phyloP scores from a whole-genome alignment of 2,113 vertebrate genomes.

The Pavo muticus region DNA sequence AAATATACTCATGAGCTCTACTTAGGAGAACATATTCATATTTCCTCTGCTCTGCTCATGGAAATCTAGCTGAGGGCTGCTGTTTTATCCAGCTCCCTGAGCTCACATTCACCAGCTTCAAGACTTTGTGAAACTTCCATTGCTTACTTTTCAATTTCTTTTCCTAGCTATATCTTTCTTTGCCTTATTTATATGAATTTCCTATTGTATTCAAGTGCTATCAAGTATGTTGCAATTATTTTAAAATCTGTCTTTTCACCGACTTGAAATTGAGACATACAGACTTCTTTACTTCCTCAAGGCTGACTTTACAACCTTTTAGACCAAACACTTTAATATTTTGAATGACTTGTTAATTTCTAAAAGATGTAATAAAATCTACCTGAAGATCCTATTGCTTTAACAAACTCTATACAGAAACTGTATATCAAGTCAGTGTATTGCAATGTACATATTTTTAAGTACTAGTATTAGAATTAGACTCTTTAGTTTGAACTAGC shows the following conservation, averaged over 20 bases:
- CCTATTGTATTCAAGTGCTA: not conserved
- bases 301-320: not conserved
- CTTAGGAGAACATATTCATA: not conserved
- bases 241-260: not conserved
- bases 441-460: not conserved
- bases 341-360: not conserved
- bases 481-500: not conserved
- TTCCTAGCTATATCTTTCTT: not conserved
- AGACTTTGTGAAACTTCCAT: not conserved
- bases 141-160: not conserved
- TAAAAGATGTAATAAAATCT: not conserved
- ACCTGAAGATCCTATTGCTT: not conserved
- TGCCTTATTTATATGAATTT: not conserved
- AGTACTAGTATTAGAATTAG: not conserved
- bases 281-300: not conserved
- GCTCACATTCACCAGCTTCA: not conserved
- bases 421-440: not conserved
- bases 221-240: not conserved
- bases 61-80: not conserved
- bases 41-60: not conserved
- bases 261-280: not conserved
- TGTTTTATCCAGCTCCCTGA: not conserved
- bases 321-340: not conserved
- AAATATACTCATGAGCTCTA: not conserved
- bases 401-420: not conserved